Percentiles rank a stretch among this genome's conserved stretches.
phyloP scores from a whole-genome alignment of 2,888 invertebrate species.

The Harmothoe impar region DNA sequence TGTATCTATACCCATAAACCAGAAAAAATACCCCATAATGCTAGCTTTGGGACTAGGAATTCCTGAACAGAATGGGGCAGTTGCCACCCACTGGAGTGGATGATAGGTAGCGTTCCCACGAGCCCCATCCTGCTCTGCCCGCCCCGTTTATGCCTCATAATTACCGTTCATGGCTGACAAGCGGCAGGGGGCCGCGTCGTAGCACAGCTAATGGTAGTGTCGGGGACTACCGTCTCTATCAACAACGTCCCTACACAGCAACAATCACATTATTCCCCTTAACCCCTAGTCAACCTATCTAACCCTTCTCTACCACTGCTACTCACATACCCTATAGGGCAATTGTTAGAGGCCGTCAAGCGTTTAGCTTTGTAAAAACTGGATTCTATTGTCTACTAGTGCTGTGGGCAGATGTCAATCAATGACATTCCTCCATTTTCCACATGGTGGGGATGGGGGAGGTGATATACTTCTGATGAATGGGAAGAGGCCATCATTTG shows the following conservation, averaged over 20 bases:
- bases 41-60: neutral
- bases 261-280: neutral
- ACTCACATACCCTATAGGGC: no score
- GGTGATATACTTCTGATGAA: no score
- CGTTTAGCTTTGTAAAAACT: no score
- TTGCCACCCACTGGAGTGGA: neutral
- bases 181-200: neutral
- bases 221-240: slow-evolving; percentile 2
- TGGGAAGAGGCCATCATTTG: no score
- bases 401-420: no score
- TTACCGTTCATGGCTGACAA: neutral
- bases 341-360: no score
- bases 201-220: neutral
- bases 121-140: neutral
- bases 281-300: neutral
- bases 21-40: no score
- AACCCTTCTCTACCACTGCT: neutral
- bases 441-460: no score
- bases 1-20: no score
- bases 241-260: neutral
- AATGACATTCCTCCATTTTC: no score
- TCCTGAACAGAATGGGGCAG: neutral
- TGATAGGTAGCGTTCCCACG: neutral
- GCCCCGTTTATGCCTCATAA: neutral
- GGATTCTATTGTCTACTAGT: no score